Percentiles rank a stretch among this genome's conserved stretches.
These are phyloP conservation scores for Temnothorax ravouxi DNA, from an alignment of 2,888 invertebrate species.

Conservation along the genomic window DNA sequence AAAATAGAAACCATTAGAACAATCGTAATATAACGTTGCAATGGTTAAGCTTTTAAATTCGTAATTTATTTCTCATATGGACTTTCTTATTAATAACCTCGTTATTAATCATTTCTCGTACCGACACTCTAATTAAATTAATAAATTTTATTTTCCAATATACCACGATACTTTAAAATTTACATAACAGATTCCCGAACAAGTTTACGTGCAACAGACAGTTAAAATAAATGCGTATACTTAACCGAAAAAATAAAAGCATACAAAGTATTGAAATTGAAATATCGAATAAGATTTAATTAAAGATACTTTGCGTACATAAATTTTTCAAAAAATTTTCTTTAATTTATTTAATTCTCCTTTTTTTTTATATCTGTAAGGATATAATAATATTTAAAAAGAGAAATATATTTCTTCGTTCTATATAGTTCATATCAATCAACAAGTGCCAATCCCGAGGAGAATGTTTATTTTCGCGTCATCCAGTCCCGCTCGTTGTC, in stretches of 20 bases:
- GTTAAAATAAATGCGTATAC: neutral
- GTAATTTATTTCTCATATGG: neutral
- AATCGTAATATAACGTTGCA: neutral
- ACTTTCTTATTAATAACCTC: neutral
- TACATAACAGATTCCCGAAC: neutral
- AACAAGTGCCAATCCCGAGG: constrained; percentile 24
- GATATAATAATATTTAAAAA: neutral
- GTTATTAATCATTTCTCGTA: neutral
- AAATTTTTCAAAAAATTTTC: neutral
- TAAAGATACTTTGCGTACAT: neutral
- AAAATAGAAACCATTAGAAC: constrained; percentile 65
- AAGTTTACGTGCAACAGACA: neutral
- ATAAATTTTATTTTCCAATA: constrained; percentile 14
- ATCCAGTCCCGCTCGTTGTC: constrained; percentile 29
- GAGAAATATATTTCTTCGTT: neutral
- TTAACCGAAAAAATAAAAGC: neutral
- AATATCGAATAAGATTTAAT: neutral
- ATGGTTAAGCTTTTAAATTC: neutral
- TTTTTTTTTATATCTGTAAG: neutral
- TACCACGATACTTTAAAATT: neutral
- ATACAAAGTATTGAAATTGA: neutral
- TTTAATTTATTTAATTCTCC: neutral
- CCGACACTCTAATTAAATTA: neutral
- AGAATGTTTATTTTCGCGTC: constrained; percentile 50
- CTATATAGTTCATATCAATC: constrained; percentile 34